A percentile compares a stretch with the other conserved stretches of the same genome.
Conservation (phyloP, 1,140 invertebrate species). For the Polyergus mexicanus region DNA sequence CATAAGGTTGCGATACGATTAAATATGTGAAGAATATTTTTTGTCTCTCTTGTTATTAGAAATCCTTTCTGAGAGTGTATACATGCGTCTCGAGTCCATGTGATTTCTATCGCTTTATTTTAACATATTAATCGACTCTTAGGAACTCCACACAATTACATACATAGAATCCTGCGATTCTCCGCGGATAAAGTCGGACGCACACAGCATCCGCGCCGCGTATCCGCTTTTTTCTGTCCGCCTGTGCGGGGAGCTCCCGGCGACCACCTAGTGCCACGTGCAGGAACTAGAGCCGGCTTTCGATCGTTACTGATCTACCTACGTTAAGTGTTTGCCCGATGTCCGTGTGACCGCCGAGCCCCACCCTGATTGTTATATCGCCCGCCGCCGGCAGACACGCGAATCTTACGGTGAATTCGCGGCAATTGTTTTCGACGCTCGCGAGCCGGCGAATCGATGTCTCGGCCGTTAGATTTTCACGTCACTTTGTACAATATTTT, state of each 20-base stretch:
- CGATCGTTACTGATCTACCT: slow-evolving; percentile 80
- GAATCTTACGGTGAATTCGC: slow-evolving; percentile 36
- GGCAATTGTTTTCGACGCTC: slow-evolving; percentile 17
- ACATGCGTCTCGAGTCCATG: no score
- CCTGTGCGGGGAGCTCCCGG: slow-evolving; percentile 55
- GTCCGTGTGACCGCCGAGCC: slow-evolving; percentile 67
- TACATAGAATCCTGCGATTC: not conserved
- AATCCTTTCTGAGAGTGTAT: no score
- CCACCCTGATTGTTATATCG: slow-evolving; percentile 72
- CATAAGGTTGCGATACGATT: no score
- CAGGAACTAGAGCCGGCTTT: slow-evolving; percentile 74
- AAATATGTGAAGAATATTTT: no score
- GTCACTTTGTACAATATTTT: not conserved
- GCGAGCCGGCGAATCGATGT: slow-evolving; percentile 24
- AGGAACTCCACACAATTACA: not conserved
- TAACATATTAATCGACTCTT: not conserved
- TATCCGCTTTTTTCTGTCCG: slow-evolving; percentile 59
- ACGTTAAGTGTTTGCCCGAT: slow-evolving; percentile 75
- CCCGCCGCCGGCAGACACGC: not conserved
- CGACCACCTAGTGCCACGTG: slow-evolving; percentile 77
- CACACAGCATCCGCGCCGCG: slow-evolving; percentile 54
- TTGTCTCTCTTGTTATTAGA: no score
- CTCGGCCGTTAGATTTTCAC: not conserved
- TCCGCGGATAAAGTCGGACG: slow-evolving; percentile 60
- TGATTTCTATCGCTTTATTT: not conserved